These are phyloP conservation scores for Hippocampus abdominalis DNA, from an alignment of 2,113 vertebrate genomes.

Conservation along the genomic window DNA sequence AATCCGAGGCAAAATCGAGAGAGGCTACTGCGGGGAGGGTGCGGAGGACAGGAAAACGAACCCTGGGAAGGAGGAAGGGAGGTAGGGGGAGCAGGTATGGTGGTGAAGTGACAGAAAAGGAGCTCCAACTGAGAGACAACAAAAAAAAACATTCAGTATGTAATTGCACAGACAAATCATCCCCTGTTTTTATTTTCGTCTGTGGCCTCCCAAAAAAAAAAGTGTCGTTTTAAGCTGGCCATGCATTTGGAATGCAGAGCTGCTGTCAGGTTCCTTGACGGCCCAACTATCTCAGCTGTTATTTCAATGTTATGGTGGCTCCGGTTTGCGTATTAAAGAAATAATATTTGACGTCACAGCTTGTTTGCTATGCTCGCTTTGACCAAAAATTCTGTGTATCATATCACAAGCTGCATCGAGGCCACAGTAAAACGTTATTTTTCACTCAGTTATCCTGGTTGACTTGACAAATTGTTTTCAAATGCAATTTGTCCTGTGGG, in stretches of 20 bases:
- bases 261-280: conserved; percentile 49
- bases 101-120: conserved; percentile 35
- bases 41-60: conserved; percentile 65
- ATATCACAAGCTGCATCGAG: conserved; percentile 16
- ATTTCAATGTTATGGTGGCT: conserved; percentile 56
- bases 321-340: conserved; percentile 44
- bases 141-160: neutral
- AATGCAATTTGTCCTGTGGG: too few species aligned
- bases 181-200: conserved; percentile 33
- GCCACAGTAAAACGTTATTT: neutral
- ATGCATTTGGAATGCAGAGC: conserved; percentile 62
- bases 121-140: conserved; percentile 24
- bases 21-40: conserved; percentile 59
- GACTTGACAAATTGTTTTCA: too few species aligned
- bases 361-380: conserved; percentile 38
- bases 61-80: conserved; percentile 54
- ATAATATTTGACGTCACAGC: conserved; percentile 42
- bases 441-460: too few species aligned
- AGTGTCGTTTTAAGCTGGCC: conserved; percentile 48
- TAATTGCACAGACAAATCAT: conserved; percentile 25
- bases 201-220: conserved; percentile 19
- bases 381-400: conserved; percentile 36
- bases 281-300: conserved; percentile 46
- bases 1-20: conserved; percentile 76
- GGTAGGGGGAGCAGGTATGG: conserved; percentile 28